Base-by-base conservation (phyloP, 1,140 invertebrate species). In the Luehdorfia chinensis region DNA sequence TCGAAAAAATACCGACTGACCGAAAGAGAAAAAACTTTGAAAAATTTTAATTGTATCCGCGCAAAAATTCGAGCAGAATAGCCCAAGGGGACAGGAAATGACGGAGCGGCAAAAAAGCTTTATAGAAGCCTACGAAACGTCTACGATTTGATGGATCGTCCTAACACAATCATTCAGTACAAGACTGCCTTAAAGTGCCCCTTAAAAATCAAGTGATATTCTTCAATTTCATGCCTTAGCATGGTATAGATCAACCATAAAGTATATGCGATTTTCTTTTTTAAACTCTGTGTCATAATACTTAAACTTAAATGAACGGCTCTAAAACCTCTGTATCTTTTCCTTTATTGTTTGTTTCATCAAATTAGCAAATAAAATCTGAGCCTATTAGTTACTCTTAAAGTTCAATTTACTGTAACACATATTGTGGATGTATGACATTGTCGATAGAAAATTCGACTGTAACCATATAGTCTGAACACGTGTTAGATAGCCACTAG, bases 181-280 rank as follows among this genome's bases (percentile, higher is more conserved):
- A 47, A 69, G 58, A 62, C 54, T 63, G 66, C 66, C 71, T 71
- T 75, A 81, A 78, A 79, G 71, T 78, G 75, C 74, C 74, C 73
- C 78, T 81, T 75, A 69, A 74, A 63, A 68, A 77, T 74, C 68
- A 74, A 80, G 70, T 79, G 75, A 79, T 79, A 80, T 81, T 72
- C 65, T 75, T 76, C 66, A 76, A 69, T 70, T 75, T 66, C 68
- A 66, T 61, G 55, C 53, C 55, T 52, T 54, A 67, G 55, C 23
- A 30, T 18, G 13, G 43, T 43, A 45, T 33, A 37, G 13, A 30
- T 33, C 27, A 33, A 23, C 28, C 41, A 3, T 47, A 2, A 15
- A 1, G 32, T 50, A 31, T 12, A 30, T 4, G 5, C 8, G 4
- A 55, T 23, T 49, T 25, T 19, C 9, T 31, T 51, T 36, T 19